Evolutionary conservation across 2,888 invertebrate species (phyloP).

Genomic region (Drosophila niveifrons): DNA sequence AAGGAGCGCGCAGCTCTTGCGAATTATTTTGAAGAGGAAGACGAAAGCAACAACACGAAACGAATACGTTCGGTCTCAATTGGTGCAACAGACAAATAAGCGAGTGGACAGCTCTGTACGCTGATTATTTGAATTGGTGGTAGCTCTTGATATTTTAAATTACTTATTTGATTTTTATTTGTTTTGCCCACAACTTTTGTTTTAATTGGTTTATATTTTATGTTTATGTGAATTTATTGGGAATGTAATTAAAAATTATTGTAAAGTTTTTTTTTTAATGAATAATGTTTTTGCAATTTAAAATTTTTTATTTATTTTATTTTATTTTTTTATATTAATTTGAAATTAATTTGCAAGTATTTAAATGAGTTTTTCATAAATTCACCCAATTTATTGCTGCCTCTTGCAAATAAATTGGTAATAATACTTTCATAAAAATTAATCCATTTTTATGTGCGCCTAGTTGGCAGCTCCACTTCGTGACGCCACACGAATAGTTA

Average conservation of each 20-base stretch:
- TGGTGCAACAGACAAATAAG: neutral
- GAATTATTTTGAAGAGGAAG: constrained; percentile 70
- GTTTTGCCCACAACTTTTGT: too few relatives aligned
- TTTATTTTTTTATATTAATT: too few relatives aligned
- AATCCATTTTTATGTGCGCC: neutral
- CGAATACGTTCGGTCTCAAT: constrained; percentile 36
- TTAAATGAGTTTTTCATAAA: too few relatives aligned
- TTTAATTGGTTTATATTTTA: neutral
- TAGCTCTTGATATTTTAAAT: neutral
- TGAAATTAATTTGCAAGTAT: too few relatives aligned
- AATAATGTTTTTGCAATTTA: too few relatives aligned
- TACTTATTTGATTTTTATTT: too few relatives aligned
- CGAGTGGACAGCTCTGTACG: constrained; percentile 36
- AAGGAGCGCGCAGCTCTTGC: constrained; percentile 73
- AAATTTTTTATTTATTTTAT: too few relatives aligned
- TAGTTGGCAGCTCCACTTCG: constrained; percentile 35
- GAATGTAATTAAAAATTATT: too few relatives aligned
- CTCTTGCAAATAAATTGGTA: too few relatives aligned
- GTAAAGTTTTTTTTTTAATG: too few relatives aligned
- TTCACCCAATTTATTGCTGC: too few relatives aligned
- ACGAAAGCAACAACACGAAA: constrained; percentile 63
- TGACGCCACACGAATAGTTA: constrained; percentile 63
- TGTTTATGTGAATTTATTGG: neutral
- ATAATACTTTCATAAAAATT: neutral
- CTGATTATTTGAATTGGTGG: neutral